Conservation (phyloP, 2,888 invertebrate genomes). For the Cabera pusaria region DNA sequence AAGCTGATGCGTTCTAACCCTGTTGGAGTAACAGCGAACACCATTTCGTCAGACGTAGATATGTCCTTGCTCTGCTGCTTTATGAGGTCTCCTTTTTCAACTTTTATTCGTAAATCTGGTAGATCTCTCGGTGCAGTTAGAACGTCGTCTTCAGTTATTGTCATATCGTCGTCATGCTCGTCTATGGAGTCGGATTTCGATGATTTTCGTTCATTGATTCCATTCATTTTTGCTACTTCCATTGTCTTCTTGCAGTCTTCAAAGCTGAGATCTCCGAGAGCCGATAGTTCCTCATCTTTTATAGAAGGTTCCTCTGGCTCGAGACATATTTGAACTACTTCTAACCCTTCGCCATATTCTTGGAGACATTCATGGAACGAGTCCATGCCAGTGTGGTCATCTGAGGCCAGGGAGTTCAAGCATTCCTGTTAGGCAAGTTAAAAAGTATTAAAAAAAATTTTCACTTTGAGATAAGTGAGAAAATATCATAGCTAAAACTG, state of each 20-base stretch:
- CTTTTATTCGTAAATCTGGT: conserved; percentile 59
- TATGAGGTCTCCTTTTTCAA: conserved; percentile 54
- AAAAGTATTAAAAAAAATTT: too few relatives aligned
- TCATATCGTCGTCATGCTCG: conserved; percentile 75
- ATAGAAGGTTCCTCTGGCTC: conserved; percentile 83
- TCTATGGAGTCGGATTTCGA: conserved; percentile 75
- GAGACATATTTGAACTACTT: conserved; percentile 85
- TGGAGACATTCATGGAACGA: conserved; percentile 86
- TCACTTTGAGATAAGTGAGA: too few relatives aligned
- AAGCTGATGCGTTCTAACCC: conserved; percentile 79
- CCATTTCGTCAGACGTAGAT: conserved; percentile 81
- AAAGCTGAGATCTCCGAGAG: conserved; percentile 68
- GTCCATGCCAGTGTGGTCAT: conserved; percentile 85
- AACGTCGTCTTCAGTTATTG: conserved; percentile 75
- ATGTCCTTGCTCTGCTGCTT: conserved; percentile 79
- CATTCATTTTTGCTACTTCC: conserved; percentile 55
- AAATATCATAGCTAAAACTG: too few relatives aligned
- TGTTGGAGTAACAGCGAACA: conserved; percentile 78
- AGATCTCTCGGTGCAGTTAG: conserved; percentile 66
- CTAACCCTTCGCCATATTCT: conserved; percentile 85
- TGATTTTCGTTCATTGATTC: conserved; percentile 53
- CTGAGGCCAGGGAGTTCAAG: conserved; percentile 81
- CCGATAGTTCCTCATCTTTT: conserved; percentile 78
- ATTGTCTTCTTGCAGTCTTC: conserved; percentile 61
- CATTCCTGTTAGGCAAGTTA: too few relatives aligned